These are phyloP conservation scores for Atta colombica DNA, from an alignment of 1,140 invertebrate genomes.

Conservation along the genomic window DNA sequence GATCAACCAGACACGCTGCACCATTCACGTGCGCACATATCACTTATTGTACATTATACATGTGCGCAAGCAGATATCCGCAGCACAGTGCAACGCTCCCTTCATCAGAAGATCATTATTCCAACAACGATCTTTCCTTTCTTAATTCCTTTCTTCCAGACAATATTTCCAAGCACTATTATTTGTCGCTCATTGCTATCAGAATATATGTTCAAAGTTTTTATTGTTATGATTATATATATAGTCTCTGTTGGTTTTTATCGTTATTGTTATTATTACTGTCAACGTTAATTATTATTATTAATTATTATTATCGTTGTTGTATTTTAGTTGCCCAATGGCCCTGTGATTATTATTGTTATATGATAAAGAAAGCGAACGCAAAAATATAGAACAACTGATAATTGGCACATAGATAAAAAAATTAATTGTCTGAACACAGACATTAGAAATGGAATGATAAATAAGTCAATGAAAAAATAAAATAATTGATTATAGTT, in stretches of 20 bases:
- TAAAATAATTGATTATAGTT: not conserved
- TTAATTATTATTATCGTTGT: conserved; percentile 38
- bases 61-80: conserved; percentile 52
- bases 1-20: conserved; percentile 63
- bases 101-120: conserved; percentile 56
- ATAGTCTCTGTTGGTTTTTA: conserved; percentile 37
- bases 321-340: conserved; percentile 22
- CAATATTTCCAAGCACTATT: conserved; percentile 58
- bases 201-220: conserved; percentile 50
- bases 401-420: not conserved
- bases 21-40: conserved; percentile 49
- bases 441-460: not conserved
- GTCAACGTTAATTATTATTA: conserved; percentile 31
- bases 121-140: not conserved
- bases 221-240: conserved; percentile 43
- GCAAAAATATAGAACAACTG: not conserved
- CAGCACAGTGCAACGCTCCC: conserved; percentile 53
- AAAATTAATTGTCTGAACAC: no score
- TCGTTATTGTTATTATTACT: conserved; percentile 46
- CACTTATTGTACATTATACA: conserved; percentile 63
- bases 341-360: conserved; percentile 43
- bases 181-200: conserved; percentile 63
- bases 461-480: not conserved
- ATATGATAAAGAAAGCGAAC: conserved; percentile 33
- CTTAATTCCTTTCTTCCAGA: conserved; percentile 1